These are phyloP conservation scores for Zhuqinia jingwanae DNA, from an alignment of 2,888 invertebrate species.

Conservation along the genomic window DNA sequence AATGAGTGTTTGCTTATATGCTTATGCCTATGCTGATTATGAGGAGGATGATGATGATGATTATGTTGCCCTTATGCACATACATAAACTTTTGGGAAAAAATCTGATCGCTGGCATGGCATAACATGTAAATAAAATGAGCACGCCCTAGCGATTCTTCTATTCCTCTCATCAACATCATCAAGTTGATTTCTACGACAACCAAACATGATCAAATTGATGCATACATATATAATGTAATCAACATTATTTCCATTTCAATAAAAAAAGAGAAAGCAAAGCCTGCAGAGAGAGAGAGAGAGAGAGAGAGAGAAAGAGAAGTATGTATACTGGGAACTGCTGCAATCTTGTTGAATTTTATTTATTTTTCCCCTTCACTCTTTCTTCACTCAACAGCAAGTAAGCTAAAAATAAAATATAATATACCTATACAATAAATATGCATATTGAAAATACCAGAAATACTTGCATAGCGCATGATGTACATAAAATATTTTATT, in stretches of 20 bases:
- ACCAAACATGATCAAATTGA: neutral
- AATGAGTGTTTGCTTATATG: slow-evolving; percentile 63
- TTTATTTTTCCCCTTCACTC: slow-evolving; percentile 13
- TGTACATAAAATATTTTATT: neutral
- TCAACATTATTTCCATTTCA: slow-evolving; percentile 53
- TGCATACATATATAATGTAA: slow-evolving; percentile 53
- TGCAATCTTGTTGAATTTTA: slow-evolving; percentile 47
- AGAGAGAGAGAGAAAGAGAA: slow-evolving; percentile 7
- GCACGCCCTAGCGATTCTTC: slow-evolving; percentile 39
- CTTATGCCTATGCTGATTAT: slow-evolving; percentile 19
- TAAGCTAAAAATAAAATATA: slow-evolving; percentile 4
- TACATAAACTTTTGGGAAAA: slow-evolving; percentile 18
- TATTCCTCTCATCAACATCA: neutral
- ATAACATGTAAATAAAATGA: slow-evolving; percentile 59
- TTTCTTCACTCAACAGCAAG: slow-evolving; percentile 4
- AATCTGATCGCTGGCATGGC: slow-evolving; percentile 44
- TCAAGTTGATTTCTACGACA: neutral
- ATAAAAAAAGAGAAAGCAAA: slow-evolving; percentile 41
- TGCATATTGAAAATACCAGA: slow-evolving; percentile 10
- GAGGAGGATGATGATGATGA: neutral
- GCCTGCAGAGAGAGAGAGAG: slow-evolving; percentile 2
- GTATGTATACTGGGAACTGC: neutral
- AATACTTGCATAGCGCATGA: neutral
- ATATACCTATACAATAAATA: too few relatives aligned
- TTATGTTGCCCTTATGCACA: slow-evolving; percentile 33